Evolutionary conservation across 92 coral and sea anemone species (phyloP), one percentile per base, ranked within the genome.

Genomic region (Umimayanthus kanabou): DNA sequence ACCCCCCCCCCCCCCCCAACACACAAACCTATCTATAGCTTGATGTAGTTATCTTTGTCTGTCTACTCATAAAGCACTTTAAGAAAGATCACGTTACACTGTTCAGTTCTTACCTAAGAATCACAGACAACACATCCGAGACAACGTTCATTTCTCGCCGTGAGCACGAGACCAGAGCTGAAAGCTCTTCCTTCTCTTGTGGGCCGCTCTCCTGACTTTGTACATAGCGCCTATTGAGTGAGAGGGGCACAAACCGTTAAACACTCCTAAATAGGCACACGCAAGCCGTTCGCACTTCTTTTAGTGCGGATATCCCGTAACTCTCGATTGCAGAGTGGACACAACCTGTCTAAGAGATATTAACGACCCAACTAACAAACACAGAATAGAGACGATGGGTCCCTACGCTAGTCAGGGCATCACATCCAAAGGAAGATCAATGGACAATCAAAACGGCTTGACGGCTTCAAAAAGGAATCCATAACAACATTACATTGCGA

Each of bases 51-150:
- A 30, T 1, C 5, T 29, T 37, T 73, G 9, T 74, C 43, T 11
- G 13, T 37, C 23, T 39, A 18, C 33, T 69, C 66, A 10, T n/a
- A 23, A 18, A 16, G 16, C 39, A 8, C n/a, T 10, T 16, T 2
- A 30, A 61, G 22, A 67, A 20, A 33, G n/a, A n/a, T 3, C 25
- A 23, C 16, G 9, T 29, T 45, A 10, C 76, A 13, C 37, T 16
- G 26, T 5, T 55, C 8, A 71, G 4, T 40, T 77, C 79, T 85
- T 49, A 97, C 99, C 99, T 97, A 23, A 97, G 90, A 55, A 97
- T 90, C 45, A 97, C 98, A 64, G 99, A 95, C 75, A 97, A 80
- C 43, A 94, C 94, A 82, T 94, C 95, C 15, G 98, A 88, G 39
- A 95, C 89, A 80, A 95, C 94, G 72, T 85, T 86, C 88, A 95